These are phyloP conservation scores for Trichonephila clavata DNA, from an alignment of 1,140 invertebrate species.

Conservation along the genomic window DNA sequence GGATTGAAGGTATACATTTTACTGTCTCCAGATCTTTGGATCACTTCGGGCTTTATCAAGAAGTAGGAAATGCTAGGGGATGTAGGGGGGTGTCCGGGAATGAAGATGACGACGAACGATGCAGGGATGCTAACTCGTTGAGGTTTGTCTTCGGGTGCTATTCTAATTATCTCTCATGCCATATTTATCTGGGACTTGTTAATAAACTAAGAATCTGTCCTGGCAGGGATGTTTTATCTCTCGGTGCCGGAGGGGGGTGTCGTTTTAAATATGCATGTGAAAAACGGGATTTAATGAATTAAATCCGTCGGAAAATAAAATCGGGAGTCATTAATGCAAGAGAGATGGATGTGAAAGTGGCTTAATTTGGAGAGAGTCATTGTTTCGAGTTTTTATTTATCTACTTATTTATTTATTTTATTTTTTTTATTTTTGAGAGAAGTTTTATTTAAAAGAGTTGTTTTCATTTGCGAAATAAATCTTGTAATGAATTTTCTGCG, in stretches of 20 bases:
- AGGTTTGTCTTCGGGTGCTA: constrained; percentile 65
- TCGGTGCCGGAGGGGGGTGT: not conserved
- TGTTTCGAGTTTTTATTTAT: not conserved
- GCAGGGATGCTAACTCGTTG: constrained; percentile 22
- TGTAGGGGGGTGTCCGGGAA: not conserved
- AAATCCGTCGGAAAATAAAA: constrained; percentile 15
- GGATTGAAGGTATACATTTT: constrained; percentile 15
- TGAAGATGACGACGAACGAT: not conserved
- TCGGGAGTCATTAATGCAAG: not conserved
- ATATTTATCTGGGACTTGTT: constrained; percentile 48
- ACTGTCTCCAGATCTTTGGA: constrained; percentile 17
- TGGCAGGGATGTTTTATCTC: constrained; percentile 15
- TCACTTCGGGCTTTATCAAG: constrained; percentile 37
- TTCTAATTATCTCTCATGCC: constrained; percentile 58
- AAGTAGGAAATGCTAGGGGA: not conserved
- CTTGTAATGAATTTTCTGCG: not conserved
- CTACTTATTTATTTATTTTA: not conserved
- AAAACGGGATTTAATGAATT: constrained; percentile 61
- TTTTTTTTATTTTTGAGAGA: not conserved
- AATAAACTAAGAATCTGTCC: constrained; percentile 40
- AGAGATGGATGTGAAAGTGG: constrained; percentile 23
- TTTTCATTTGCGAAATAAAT: not conserved
- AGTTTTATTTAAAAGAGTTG: not conserved
- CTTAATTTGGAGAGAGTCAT: constrained; percentile 20
- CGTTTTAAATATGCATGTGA: constrained; percentile 59